Base-by-base conservation (phyloP, 2,888 invertebrate species). In the Heteromyza rotundicornis region DNA sequence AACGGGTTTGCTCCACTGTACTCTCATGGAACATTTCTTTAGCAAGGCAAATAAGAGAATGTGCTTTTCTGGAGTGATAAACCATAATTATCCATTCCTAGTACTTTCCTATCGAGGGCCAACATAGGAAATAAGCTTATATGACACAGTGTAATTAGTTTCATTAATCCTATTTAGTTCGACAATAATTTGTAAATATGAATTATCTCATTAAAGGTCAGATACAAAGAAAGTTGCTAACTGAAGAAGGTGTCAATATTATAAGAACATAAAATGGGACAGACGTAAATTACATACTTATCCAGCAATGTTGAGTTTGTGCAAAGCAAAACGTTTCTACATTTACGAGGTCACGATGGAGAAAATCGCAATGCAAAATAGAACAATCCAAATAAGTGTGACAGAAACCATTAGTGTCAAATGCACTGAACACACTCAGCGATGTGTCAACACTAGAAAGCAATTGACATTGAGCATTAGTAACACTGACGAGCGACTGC, bases 371-470 rank as follows among this genome's bases (percentile, higher is more conserved):
- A 47, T 17, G 19, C 47, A 17, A 56, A 61, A 57, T 52, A 40
- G 44, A 63, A 71, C 69, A 74, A 72, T 73, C 70, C 69, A 60
- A 71, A 75, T 75, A 76, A 75, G 75, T 76, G 75, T 73, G 75
- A 76, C 74, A 69, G 70, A 65, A 72, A 68, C 72, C 67, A 76
- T 71, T 76, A 73, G 62, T 65, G 65, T 63, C 67, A 55, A 64
- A 68, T 70, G 69, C 64, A 62, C 68, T 63, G 64, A 68, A 24
- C 49, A 24, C 22, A 53, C 40, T n/a, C 44, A 17, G 19, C 36
- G 35, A 1, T 20, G 35, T 19, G 32, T 19, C 47, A 47, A 8
- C 47, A 47, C 17, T 55, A 59, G 65, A 57, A 67, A 68, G 62
- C 69, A 68, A 66, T 71, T 69, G 73, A 57, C 73, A 72, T 74